phyloP scores from a whole-genome alignment of 2,797 vertebrate species.

The Sebastes dallii region DNA sequence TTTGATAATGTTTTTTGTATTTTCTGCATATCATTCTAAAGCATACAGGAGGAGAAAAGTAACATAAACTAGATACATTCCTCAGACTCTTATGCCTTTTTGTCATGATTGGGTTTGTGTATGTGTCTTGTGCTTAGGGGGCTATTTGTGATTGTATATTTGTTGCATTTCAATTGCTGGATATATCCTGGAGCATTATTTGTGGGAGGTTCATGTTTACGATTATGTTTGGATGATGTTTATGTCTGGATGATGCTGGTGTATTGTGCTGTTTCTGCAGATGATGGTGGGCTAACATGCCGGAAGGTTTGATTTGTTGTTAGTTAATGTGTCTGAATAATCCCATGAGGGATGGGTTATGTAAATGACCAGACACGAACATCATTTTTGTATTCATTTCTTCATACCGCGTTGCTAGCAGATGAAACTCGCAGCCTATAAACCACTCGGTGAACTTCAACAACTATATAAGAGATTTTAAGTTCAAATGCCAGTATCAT shows the following conservation, averaged over 20 bases:
- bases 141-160: no score
- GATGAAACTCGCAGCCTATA: neutral
- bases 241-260: neutral
- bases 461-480: neutral
- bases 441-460: neutral
- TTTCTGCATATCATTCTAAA: no score
- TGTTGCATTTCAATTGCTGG: no score
- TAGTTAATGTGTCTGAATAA: no score
- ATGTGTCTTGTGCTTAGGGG: no score
- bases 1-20: no score
- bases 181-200: neutral
- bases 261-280: neutral
- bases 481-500: neutral
- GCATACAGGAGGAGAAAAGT: no score
- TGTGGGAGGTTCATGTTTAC: neutral
- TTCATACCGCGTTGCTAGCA: neutral
- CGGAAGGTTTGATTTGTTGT: neutral
- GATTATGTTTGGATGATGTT: neutral
- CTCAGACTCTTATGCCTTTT: no score
- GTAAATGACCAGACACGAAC: no score
- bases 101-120: no score
- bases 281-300: neutral
- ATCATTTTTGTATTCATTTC: rapidly evolving
- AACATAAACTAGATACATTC: no score
- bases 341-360: no score